phyloP scores from a whole-genome alignment of 2,888 invertebrate genomes.

The Aporophyla lueneburgensis region DNA sequence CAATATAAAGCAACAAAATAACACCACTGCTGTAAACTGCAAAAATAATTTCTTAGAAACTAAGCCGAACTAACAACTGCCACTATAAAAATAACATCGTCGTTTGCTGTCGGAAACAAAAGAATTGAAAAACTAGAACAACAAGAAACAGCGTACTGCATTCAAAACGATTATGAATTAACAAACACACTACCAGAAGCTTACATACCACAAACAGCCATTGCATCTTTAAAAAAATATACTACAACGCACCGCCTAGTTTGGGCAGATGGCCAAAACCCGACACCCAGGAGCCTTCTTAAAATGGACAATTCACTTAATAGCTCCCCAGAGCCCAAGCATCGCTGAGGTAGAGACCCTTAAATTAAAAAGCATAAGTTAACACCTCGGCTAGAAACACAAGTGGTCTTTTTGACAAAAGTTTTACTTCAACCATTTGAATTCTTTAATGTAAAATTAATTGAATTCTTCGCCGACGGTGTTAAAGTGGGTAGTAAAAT shows the following conservation, averaged over 20 bases:
- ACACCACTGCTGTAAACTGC: background rate
- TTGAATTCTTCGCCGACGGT: slow-evolving; percentile 47
- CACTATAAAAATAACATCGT: background rate
- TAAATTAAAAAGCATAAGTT: slow-evolving; percentile 68
- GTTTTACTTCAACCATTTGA: slow-evolving; percentile 34
- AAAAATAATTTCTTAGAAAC: background rate
- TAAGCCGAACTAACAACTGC: background rate
- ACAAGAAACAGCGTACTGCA: slow-evolving; percentile 3
- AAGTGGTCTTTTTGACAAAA: slow-evolving; percentile 42
- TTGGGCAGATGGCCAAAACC: slow-evolving; percentile 71
- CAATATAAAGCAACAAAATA: background rate
- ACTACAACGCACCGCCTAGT: slow-evolving; percentile 42
- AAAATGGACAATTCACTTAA: slow-evolving; percentile 65
- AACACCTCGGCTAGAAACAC: slow-evolving; percentile 55
- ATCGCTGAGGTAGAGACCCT: slow-evolving; percentile 45
- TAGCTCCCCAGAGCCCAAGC: slow-evolving; percentile 49
- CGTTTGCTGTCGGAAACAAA: slow-evolving; percentile 1
- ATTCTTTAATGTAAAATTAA: slow-evolving; percentile 52
- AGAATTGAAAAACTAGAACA: background rate
- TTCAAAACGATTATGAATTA: slow-evolving; percentile 31
- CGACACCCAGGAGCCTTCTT: slow-evolving; percentile 69
- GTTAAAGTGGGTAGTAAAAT: slow-evolving; percentile 36
- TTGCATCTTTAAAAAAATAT: slow-evolving; percentile 44
- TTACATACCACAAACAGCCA: slow-evolving; percentile 27
- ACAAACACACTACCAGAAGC: slow-evolving; percentile 29